These are phyloP conservation scores for Aproaerema taeniolella DNA, from an alignment of 2,888 invertebrate species.

Conservation along the genomic window DNA sequence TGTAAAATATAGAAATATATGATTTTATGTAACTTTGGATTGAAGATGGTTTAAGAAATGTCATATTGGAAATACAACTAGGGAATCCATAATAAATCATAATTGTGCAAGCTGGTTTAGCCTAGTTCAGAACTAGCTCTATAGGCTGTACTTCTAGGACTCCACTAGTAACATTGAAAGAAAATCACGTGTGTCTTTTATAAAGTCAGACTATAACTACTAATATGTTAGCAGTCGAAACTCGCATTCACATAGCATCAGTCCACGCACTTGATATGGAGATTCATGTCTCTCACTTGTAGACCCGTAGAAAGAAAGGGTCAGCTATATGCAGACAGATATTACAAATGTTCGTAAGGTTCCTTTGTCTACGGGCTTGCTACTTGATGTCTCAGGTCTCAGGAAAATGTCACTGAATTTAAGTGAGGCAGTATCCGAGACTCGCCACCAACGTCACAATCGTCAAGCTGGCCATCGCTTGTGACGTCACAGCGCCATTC, in stretches of 20 bases:
- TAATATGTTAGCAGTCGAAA: slow-evolving; percentile 25
- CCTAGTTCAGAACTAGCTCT: too few relatives aligned
- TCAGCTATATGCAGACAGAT: too few relatives aligned
- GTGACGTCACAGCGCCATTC: slow-evolving; percentile 32
- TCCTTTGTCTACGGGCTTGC: too few relatives aligned
- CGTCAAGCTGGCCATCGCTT: slow-evolving; percentile 28
- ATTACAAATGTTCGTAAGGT: too few relatives aligned
- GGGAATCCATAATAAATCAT: slow-evolving; percentile 24
- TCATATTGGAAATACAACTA: background rate
- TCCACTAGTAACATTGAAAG: slow-evolving; percentile 16
- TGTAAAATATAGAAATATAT: too few relatives aligned
- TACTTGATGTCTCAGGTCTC: slow-evolving; percentile 26
- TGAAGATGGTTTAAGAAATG: too few relatives aligned
- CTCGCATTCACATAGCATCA: slow-evolving; percentile 29
- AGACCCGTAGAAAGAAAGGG: too few relatives aligned
- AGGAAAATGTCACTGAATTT: slow-evolving; percentile 22
- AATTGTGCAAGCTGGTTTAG: slow-evolving; percentile 26
- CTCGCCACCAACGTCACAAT: slow-evolving; percentile 27
- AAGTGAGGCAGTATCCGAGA: slow-evolving; percentile 34
- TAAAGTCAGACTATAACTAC: slow-evolving; percentile 29
- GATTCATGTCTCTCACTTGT: too few relatives aligned
- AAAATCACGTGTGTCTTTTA: slow-evolving; percentile 38
- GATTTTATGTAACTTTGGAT: too few relatives aligned
- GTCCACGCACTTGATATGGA: slow-evolving; percentile 46
- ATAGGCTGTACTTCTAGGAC: slow-evolving; percentile 18